These are phyloP conservation scores for Stichopus horrens DNA, from an alignment of 53 echinoderm and acorn worm genomes.

Conservation along the genomic window DNA sequence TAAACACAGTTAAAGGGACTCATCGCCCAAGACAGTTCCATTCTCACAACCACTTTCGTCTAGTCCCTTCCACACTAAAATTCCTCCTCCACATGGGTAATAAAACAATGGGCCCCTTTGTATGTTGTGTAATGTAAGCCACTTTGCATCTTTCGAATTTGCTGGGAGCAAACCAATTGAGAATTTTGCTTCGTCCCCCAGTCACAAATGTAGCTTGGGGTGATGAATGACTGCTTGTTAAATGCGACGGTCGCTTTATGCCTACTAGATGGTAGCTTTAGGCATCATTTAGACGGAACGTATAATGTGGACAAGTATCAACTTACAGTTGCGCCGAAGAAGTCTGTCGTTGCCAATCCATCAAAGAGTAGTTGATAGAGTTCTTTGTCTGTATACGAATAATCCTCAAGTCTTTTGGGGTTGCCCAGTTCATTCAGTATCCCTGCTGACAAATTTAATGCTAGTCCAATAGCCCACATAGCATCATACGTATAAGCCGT, in stretches of 20 bases:
- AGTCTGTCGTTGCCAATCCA: slow-evolving; percentile 46
- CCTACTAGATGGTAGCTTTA: background rate
- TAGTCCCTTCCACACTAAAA: no score
- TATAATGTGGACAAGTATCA: background rate
- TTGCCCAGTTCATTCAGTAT: slow-evolving; percentile 17
- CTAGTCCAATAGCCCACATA: slow-evolving; percentile 56
- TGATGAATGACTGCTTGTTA: background rate
- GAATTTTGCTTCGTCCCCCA: no score
- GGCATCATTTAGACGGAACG: background rate
- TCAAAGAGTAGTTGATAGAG: slow-evolving; percentile 52
- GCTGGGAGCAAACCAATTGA: no score
- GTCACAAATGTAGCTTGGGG: no score
- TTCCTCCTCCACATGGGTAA: no score
- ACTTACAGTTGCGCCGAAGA: slow-evolving; percentile 48
- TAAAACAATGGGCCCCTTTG: no score
- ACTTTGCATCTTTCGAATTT: no score
- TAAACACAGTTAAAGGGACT: no score
- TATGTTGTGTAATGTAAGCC: no score
- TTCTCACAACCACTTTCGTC: no score
- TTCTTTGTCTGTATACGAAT: slow-evolving; percentile 55
- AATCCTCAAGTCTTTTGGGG: slow-evolving; percentile 51
- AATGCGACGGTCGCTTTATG: background rate
- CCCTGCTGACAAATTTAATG: slow-evolving; percentile 48
- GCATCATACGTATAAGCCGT: slow-evolving; percentile 51
- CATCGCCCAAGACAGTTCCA: no score